Evolutionary conservation across 2,888 invertebrate species (phyloP), one percentile per base, ranked within the genome.

Genomic region (Ennomos quercinarius): DNA sequence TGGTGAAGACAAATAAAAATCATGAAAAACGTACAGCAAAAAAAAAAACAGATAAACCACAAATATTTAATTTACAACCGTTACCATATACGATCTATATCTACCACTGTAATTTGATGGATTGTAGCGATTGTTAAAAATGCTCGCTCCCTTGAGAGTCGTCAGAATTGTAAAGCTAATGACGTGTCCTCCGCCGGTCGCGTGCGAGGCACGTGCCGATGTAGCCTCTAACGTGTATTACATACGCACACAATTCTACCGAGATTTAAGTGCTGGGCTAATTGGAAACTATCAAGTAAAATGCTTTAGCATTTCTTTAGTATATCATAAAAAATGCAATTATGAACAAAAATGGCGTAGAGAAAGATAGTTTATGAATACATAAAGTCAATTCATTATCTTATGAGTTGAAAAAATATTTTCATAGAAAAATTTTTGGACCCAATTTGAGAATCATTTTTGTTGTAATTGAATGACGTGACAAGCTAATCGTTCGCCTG

Each of bases 121-220:
- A 69, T 67, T 68, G 61, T 43, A 45, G 27, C 61, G 69, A 69
- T 69, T 52, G 62, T 63, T 63, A 57, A 58, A 58, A 57, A 69
- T 43, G 50, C 45, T 41, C 47, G 71, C 71, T 84, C 89, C 81
- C 87, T 58, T 52, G 84, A 81, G 86, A 81, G 77, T 73, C 73
- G 77, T 81, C 74, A 6, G 27, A 17, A 4, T 27, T 0, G 77
- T 69, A 74, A 61, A 73, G 87, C 89, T 91, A 91, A 91, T 90
- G 91, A 89, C 88, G 80, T 86, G 84, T 84, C 80, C 88, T 83
- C 72, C 73, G 71, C 63, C 57, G 43, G 85, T 76, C 91, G 84
- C 91, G 91, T 83, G 91, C 64, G 84, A 47, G 80, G 58, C 91
- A 86, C 91, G 91, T 83, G 91, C 56, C 83, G 63, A 71, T 74